Evolutionary conservation across 2,797 vertebrate species (phyloP), one percentile per base, ranked within the genome.

Genomic region (Pantherophis alleghaniensis): DNA sequence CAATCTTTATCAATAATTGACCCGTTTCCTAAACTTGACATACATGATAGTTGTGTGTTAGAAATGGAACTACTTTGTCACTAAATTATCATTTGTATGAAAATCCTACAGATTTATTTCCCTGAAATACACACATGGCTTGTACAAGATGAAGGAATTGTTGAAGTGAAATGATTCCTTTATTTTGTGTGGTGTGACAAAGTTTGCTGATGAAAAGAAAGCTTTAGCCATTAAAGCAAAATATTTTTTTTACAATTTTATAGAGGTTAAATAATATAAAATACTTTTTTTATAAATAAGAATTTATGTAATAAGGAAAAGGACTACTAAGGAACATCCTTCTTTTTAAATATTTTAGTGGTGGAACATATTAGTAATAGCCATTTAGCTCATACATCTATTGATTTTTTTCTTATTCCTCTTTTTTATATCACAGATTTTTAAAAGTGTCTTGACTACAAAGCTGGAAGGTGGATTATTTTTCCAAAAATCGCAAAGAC

Each of bases 391-490:
- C 14, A 7, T 83, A 59, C 22, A 61, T 47, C 24, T 56, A 60
- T 87, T 93, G 90, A 89, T 10, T 47, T 55, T 86, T 86, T 86
- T 32, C 26, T 88, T 91, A 16, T 88, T 93, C 42, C 32, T 87
- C 92, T 69, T 88, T 51, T 86, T 92, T 90, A 53, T 90, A 4
- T 91, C 91, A 51, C 95, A 98, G 98, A 97, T 96, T 86, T 83
- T 4, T 26, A 93, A 59, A n/a, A 93, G 63, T 66, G 5, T 51
- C 93, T 86, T 60, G 92, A 91, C 16, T 13, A 51, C 95, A 7
- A 59, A 53, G 37, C 42, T 16, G 74, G 95, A 95, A 96, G 92
- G 94, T 95, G 96, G 95, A 96, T 97, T 96, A 87, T 95, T 95
- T 89, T 92, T 83, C 56, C 56, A 55, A 55, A 53, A 89, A 87